phyloP scores from a whole-genome alignment of 2,888 invertebrate species.

The Catocala nupta region DNA sequence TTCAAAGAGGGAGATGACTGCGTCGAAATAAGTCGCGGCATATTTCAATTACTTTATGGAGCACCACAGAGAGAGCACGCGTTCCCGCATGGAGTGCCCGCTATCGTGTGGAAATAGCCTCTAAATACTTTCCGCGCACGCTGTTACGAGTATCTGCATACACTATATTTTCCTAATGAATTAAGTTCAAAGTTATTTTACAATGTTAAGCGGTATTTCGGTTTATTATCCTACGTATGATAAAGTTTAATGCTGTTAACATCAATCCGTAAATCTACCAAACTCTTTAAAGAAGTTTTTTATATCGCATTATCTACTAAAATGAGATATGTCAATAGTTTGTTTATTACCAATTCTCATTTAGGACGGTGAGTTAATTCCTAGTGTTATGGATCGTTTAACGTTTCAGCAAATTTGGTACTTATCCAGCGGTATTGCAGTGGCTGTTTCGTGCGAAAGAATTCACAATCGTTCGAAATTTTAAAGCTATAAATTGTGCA shows the following conservation, averaged over 20 bases:
- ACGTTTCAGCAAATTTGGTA: slow-evolving; percentile 22
- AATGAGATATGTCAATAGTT: slow-evolving; percentile 14
- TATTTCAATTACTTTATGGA: slow-evolving; percentile 44
- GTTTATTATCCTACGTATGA: not conserved
- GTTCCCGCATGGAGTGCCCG: slow-evolving; percentile 20
- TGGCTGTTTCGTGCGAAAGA: slow-evolving; percentile 33
- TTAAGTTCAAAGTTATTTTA: slow-evolving; percentile 6
- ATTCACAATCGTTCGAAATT: slow-evolving; percentile 53
- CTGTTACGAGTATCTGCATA: slow-evolving; percentile 13
- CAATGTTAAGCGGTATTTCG: not conserved
- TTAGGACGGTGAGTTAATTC: slow-evolving; percentile 15
- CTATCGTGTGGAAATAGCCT: slow-evolving; percentile 31
- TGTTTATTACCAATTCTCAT: not conserved
- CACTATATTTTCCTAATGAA: slow-evolving; percentile 8
- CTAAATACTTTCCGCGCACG: slow-evolving; percentile 27
- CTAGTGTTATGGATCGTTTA: slow-evolving; percentile 27
- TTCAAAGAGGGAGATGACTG: slow-evolving; percentile 23
- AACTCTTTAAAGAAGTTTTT: too few relatives aligned
- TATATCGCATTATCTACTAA: not conserved
- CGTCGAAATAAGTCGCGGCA: slow-evolving; percentile 29
- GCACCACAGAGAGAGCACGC: slow-evolving; percentile 22
- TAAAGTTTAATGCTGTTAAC: too few relatives aligned
- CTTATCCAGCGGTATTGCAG: slow-evolving; percentile 34
- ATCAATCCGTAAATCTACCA: too few relatives aligned
- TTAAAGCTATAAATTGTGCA: slow-evolving; percentile 67